Percentiles rank a stretch among this genome's conserved stretches.
Conservation (phyloP, 1,140 invertebrate genomes). For the Drosophila arawakana region DNA sequence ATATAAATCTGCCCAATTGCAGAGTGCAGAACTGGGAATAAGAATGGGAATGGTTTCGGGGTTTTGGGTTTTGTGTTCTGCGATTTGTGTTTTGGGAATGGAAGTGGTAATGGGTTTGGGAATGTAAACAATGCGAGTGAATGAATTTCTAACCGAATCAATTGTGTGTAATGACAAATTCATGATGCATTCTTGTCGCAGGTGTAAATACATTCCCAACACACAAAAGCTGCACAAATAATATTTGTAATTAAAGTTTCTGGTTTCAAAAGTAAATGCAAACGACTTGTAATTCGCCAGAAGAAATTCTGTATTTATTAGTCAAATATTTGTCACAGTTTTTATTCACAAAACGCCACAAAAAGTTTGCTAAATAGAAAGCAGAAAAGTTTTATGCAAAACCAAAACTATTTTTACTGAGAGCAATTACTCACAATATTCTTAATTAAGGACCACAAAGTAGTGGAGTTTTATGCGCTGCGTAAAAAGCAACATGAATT, state of each 20-base stretch:
- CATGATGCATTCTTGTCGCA: constrained; percentile 20
- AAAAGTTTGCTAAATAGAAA: too few species aligned
- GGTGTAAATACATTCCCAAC: constrained; percentile 13
- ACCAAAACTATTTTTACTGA: too few species aligned
- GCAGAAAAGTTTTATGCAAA: neutral
- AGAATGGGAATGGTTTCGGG: neutral
- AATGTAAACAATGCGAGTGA: neutral
- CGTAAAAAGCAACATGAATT: too few species aligned
- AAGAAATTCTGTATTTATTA: neutral
- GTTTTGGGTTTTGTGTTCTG: too few species aligned
- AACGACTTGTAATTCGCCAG: neutral
- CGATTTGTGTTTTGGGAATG: neutral
- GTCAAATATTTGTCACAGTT: constrained; percentile 2
- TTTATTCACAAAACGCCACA: too few species aligned
- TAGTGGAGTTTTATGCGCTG: too few species aligned
- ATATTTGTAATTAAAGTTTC: neutral
- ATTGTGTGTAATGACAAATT: constrained; percentile 29
- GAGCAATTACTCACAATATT: too few species aligned
- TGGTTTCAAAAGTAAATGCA: neutral
- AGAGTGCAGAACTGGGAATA: neutral
- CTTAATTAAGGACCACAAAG: too few species aligned
- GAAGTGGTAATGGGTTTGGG: neutral
- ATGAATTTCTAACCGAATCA: neutral
- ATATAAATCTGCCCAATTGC: neutral
- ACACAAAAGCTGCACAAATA: constrained; percentile 4